phyloP scores from a whole-genome alignment of 2,797 vertebrate species.

The Thalassophryne amazonica region DNA sequence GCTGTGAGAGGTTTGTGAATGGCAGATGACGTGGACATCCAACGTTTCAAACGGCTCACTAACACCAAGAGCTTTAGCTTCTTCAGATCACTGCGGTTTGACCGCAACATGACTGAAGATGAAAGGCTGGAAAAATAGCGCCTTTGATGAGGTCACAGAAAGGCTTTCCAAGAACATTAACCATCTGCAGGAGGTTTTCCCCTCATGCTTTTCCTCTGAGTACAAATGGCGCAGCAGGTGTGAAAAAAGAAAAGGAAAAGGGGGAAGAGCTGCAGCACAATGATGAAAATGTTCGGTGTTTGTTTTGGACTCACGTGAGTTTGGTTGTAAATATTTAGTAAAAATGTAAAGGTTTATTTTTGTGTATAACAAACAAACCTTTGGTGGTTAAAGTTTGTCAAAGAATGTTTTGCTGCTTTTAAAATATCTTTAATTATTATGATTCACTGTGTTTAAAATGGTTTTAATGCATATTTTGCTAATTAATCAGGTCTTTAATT shows the following conservation, averaged over 20 bases:
- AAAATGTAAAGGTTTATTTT: background rate
- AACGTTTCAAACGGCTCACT: conserved; percentile 5
- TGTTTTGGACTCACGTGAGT: background rate
- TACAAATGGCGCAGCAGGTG: background rate
- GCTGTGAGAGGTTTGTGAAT: no score
- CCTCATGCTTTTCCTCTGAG: conserved; percentile 20
- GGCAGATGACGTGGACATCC: no score
- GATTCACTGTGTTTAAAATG: conserved; percentile 5
- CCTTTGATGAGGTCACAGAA: conserved; percentile 53
- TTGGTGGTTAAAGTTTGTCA: no score
- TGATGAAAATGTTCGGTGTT: no score
- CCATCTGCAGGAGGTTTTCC: conserved; percentile 17
- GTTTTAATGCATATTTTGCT: no score
- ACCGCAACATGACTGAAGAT: conserved; percentile 36
- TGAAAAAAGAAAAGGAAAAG: background rate
- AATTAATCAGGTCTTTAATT: no score
- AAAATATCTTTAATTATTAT: background rate
- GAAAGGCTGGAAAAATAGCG: conserved; percentile 16
- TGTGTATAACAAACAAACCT: background rate
- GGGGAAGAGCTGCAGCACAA: no score
- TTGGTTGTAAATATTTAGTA: conserved; percentile 11
- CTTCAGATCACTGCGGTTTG: conserved; percentile 23
- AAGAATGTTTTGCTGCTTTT: conserved; percentile 6
- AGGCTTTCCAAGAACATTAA: conserved; percentile 28
- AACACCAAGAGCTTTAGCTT: conserved; percentile 10